Conservation (phyloP, 2,113 vertebrate species). For the Mustela lutreola region DNA sequence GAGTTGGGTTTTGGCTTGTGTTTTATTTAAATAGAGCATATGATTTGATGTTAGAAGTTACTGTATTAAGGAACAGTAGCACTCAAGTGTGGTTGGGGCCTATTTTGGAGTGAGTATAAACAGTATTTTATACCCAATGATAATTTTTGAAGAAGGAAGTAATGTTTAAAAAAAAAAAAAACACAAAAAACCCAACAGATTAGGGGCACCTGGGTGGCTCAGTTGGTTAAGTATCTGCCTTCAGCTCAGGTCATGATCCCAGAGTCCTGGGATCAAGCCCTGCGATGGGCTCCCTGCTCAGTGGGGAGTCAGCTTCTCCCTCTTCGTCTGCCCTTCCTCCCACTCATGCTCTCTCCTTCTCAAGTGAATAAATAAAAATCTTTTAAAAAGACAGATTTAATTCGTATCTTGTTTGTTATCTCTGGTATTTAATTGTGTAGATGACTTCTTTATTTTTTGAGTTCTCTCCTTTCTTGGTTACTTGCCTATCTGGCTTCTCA, state of each 20-base stretch:
- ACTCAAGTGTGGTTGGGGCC: not conserved
- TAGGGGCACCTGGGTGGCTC: too few species aligned
- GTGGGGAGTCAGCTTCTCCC: too few species aligned
- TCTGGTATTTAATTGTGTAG: constrained; percentile 26
- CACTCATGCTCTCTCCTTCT: too few species aligned
- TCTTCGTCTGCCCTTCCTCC: too few species aligned
- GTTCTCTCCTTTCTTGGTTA: not conserved
- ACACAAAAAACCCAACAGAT: too few species aligned
- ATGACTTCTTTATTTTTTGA: not conserved
- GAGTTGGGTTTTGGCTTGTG: not conserved
- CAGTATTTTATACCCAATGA: not conserved
- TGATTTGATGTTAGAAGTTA: not conserved
- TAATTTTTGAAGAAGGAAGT: not conserved
- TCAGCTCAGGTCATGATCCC: not conserved
- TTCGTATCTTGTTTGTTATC: not conserved
- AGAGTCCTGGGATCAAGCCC: too few species aligned
- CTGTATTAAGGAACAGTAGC: not conserved
- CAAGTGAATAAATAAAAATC: too few species aligned
- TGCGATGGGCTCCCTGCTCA: too few species aligned
- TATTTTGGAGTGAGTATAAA: constrained; percentile 25
- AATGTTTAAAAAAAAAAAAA: not conserved
- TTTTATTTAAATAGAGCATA: constrained; percentile 15
- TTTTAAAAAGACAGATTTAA: not conserved
- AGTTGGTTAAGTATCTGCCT: too few species aligned
- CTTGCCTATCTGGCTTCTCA: not conserved